Conservation (phyloP, 2,113 vertebrate species). For the Columbina picui region DNA sequence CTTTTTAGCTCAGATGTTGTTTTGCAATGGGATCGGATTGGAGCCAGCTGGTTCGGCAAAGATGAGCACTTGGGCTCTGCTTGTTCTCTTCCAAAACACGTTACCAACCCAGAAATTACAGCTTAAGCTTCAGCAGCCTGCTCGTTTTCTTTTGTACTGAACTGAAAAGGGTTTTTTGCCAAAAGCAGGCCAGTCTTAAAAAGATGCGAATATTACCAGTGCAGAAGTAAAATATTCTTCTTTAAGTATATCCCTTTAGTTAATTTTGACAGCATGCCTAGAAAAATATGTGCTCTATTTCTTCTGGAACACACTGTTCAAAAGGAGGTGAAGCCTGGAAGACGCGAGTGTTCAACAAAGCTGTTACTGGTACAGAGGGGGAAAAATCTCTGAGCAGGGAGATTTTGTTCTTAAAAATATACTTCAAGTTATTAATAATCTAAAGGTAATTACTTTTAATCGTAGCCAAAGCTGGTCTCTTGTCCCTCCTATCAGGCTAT, state of each 20-base stretch:
- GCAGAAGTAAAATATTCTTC: background rate
- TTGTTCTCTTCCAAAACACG: background rate
- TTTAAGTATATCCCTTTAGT: background rate
- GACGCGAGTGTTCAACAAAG: background rate
- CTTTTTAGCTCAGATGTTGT: background rate
- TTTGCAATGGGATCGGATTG: background rate
- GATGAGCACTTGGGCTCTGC: background rate
- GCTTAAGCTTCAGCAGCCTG: background rate
- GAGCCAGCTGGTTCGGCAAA: conserved; percentile 16
- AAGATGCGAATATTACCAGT: background rate
- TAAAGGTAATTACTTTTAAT: background rate
- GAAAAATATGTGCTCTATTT: conserved; percentile 41
- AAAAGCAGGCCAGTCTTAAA: background rate
- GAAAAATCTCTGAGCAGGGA: background rate
- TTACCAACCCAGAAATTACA: background rate
- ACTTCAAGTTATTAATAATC: background rate
- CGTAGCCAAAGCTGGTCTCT: background rate
- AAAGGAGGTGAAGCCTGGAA: conserved; percentile 25
- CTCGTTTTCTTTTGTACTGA: background rate
- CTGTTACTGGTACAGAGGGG: background rate
- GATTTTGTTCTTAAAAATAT: background rate
- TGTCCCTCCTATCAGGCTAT: background rate
- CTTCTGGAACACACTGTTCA: conserved; percentile 49
- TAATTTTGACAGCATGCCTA: conserved; percentile 53
- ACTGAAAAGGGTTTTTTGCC: background rate